These are phyloP conservation scores for Hyperoplus lanceolatus DNA, from an alignment of 2,797 vertebrate genomes.

Conservation along the genomic window DNA sequence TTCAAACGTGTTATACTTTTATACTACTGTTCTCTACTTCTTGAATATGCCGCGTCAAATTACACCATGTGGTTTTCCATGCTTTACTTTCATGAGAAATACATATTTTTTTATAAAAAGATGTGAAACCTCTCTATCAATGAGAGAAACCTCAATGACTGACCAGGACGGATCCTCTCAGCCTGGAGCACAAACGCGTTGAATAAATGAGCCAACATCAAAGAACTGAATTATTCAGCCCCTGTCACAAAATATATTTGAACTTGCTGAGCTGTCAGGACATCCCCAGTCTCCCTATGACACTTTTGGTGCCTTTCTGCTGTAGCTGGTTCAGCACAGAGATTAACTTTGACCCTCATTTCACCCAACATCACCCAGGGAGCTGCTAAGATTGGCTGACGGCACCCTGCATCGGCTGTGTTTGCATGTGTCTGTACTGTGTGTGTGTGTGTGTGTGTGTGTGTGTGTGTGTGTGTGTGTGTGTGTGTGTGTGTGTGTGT, in stretches of 20 bases:
- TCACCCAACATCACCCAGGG: constrained; percentile 61
- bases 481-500: constrained; percentile 52
- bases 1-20: not conserved
- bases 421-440: constrained; percentile 40
- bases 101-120: not conserved
- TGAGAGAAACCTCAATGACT: not conserved
- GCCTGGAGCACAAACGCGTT: not conserved
- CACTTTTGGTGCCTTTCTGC: constrained; percentile 17
- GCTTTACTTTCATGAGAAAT: not conserved
- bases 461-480: constrained; percentile 41
- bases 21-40: not conserved
- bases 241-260: constrained; percentile 32
- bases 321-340: constrained; percentile 30
- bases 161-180: constrained; percentile 3
- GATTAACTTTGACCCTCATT: constrained; percentile 68
- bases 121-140: not conserved
- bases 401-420: constrained; percentile 55
- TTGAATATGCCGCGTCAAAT: not conserved
- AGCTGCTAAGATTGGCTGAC: constrained; percentile 65
- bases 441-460: constrained; percentile 38
- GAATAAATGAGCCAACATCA: constrained; percentile 30
- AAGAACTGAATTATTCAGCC: constrained; percentile 35
- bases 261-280: constrained; percentile 35
- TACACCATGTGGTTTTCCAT: not conserved
- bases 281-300: constrained; percentile 18